Evolutionary conservation across 2,113 vertebrate genomes (phyloP).

Genomic region (Oncorhynchus tshawytscha): DNA sequence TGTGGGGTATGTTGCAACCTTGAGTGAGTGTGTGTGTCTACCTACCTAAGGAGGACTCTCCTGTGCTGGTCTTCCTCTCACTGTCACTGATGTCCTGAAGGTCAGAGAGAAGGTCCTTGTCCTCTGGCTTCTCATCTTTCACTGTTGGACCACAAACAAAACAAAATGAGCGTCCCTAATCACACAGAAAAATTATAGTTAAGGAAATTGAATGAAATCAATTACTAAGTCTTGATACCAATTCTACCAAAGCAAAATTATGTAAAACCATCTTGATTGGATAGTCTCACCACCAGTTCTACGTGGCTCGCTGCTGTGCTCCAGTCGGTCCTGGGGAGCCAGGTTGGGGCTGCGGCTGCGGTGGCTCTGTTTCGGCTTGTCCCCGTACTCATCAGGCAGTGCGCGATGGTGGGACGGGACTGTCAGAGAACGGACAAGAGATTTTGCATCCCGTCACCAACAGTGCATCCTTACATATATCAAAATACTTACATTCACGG

Average conservation of each 20-base stretch:
- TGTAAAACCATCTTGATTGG: neutral
- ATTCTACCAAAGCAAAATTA: neutral
- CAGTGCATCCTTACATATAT: too few relatives aligned
- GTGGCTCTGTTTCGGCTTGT: conserved; percentile 83
- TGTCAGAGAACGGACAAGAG: conserved; percentile 13
- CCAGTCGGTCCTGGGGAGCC: conserved; percentile 78
- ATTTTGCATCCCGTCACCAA: too few relatives aligned
- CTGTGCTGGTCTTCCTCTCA: conserved; percentile 90
- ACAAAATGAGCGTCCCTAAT: neutral
- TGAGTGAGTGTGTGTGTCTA: neutral
- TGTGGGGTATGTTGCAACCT: too few relatives aligned
- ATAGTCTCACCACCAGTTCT: conserved; percentile 56
- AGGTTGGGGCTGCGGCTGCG: conserved; percentile 87
- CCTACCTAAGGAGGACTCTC: conserved; percentile 88
- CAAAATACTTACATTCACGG: too few relatives aligned
- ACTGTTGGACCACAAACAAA: conserved; percentile 46
- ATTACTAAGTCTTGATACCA: neutral
- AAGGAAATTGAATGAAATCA: too few relatives aligned
- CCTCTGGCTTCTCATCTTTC: conserved; percentile 88
- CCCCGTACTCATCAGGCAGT: conserved; percentile 83
- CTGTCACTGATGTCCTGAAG: conserved; percentile 93
- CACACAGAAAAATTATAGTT: neutral
- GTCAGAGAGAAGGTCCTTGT: conserved; percentile 86
- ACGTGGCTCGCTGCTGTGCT: conserved; percentile 77
- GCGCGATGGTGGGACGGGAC: conserved; percentile 81